Evolutionary conservation across 2,113 vertebrate genomes (phyloP).

Genomic region (Lepus europaeus): DNA sequence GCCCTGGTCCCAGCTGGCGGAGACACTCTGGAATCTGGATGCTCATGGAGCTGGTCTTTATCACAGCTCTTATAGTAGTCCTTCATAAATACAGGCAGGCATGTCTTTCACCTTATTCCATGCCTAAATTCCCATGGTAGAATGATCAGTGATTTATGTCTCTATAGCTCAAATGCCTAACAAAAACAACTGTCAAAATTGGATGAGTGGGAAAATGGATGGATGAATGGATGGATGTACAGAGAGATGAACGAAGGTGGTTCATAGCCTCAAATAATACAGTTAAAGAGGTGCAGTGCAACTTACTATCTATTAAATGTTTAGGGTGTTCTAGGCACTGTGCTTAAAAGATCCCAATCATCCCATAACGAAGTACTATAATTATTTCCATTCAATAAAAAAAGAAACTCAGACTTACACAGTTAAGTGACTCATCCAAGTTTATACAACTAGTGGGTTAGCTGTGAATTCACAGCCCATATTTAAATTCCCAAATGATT

Average conservation of each 20-base stretch:
- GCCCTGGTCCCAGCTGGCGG: rapidly evolving
- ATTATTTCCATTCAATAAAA: not conserved
- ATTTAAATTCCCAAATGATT: not conserved
- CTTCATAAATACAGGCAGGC: not conserved
- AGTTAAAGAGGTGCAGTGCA: not conserved
- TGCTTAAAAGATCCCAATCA: not conserved
- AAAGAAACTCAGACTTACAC: not conserved
- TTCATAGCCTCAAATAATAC: not conserved
- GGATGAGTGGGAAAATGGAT: not conserved
- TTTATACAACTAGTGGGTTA: not conserved
- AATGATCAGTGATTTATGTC: not conserved
- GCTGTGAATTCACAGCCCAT: not conserved
- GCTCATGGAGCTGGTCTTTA: not conserved
- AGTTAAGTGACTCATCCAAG: not conserved
- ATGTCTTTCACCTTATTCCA: not conserved
- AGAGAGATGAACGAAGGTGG: not conserved
- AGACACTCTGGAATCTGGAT: not conserved
- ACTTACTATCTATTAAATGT: not conserved
- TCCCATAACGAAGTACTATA: not conserved
- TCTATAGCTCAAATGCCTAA: not conserved
- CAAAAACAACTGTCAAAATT: not conserved
- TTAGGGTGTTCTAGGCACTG: not conserved
- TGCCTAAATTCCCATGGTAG: not conserved
- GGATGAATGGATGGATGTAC: not conserved
- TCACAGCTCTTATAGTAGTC: not conserved